phyloP scores from a whole-genome alignment of 2,888 invertebrate species.

The Eremobia ochroleuca region DNA sequence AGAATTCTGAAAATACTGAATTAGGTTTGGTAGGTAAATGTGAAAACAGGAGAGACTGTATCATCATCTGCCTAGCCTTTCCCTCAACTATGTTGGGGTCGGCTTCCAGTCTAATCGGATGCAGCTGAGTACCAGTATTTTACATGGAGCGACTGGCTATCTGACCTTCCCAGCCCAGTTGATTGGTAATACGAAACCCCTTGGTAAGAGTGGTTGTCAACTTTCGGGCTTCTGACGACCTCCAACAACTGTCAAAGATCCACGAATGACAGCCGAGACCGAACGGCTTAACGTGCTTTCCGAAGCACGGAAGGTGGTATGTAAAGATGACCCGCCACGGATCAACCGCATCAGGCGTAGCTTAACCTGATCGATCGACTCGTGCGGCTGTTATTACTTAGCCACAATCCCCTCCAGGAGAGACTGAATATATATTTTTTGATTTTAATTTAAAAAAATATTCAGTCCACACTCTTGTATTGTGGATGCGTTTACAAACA shows the following conservation, averaged over 20 bases:
- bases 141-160: no score
- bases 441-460: no score
- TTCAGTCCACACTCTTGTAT: no score
- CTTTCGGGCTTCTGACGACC: background rate
- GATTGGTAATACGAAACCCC: background rate
- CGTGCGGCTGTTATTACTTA: background rate
- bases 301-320: background rate
- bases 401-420: background rate
- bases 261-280: background rate
- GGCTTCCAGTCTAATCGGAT: no score
- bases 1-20: background rate
- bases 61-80: background rate
- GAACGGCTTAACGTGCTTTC: background rate
- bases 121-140: no score
- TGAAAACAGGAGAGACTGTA: background rate
- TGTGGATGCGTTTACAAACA: no score
- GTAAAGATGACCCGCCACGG: background rate
- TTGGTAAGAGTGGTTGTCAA: background rate
- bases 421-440: no score
- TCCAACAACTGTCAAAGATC: background rate
- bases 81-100: background rate
- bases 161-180: no score
- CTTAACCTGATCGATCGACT: background rate
- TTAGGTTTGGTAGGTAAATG: background rate
- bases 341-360: background rate